Conservation (phyloP, 2,888 invertebrate genomes). For the Eulithis testata region DNA sequence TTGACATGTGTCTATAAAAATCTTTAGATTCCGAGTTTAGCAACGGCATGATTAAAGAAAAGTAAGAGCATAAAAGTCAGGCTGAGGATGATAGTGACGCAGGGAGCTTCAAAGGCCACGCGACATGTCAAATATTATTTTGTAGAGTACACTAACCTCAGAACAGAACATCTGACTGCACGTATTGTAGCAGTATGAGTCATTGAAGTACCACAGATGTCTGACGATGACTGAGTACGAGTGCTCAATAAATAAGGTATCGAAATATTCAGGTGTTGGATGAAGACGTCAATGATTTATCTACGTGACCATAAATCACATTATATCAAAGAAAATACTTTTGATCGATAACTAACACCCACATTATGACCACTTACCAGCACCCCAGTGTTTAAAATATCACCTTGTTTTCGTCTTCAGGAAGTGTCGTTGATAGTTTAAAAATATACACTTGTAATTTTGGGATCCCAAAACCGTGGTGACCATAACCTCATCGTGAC, state of each 20-base stretch:
- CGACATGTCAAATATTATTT: conserved; percentile 49
- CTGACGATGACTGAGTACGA: conserved; percentile 15
- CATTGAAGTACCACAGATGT: conserved; percentile 18
- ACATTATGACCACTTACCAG: conserved; percentile 3
- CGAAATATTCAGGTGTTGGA: conserved; percentile 7
- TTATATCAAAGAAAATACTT: conserved; percentile 5
- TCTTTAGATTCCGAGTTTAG: conserved; percentile 40
- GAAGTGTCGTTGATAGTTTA: neutral
- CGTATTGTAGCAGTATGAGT: neutral
- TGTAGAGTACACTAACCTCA: conserved; percentile 50
- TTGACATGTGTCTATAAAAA: conserved; percentile 49
- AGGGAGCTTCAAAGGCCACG: conserved; percentile 47
- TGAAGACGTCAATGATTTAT: conserved; percentile 10
- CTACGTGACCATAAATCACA: conserved; percentile 19
- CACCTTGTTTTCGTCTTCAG: neutral
- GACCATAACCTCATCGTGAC: conserved; percentile 57
- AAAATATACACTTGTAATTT: neutral
- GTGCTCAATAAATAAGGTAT: conserved; percentile 21
- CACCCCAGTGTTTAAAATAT: neutral
- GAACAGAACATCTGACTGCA: conserved; percentile 25
- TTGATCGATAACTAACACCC: neutral
- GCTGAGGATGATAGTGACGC: conserved; percentile 44
- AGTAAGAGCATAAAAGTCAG: neutral
- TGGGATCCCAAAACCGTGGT: conserved; percentile 26
- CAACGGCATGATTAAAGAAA: conserved; percentile 22